Evolutionary conservation across 92 coral and sea anemone species (phyloP), one percentile per base, ranked within the genome.

Genomic region (Siderastrea siderea): DNA sequence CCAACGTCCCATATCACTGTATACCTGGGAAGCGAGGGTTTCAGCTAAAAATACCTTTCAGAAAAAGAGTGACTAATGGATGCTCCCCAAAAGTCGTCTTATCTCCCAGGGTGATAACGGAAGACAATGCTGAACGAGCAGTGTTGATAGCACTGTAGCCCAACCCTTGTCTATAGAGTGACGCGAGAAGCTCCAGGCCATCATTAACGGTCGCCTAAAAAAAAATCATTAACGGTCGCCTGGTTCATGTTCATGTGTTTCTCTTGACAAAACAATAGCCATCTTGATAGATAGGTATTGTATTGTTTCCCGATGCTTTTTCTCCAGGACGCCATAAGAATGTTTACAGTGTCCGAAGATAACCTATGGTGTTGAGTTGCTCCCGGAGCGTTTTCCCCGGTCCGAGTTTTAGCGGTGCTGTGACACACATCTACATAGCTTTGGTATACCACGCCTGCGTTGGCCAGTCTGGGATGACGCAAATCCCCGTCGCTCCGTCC

Each of bases 1-100:
- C 85, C 60, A 16, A 83, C 79, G 44, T 77, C 84, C 89, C 89
- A 86, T 0, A 66, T 86, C 12, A 16, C 48, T 9, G 63, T 44
- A 54, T 86, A 77, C 43, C 48, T 66, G 45, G 84, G 89, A 9
- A 86, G 47, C 6, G 84, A 9, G 1, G 84, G 84, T 16, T 66
- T 86, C n/a, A 86, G 73, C 52, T 86, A 16, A 67, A 76, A 86
- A 10, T 52, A 3, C 55, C 55, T 52, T 52, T 52, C 4, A 52
- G 55, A 7, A 52, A 52, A 52, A 3, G 55, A 7, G 55, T 52
- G 3, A 52, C 55, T 7, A 52, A 7, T 3, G 55, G 55, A 52
- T 52, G 55, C 7, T 52, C 55, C 7, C 55, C 55, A 52, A 52
- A 52, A 3, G 55, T 52, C 55, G 55, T 52, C 55, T 52, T 52